Evolutionary conservation across 2,113 vertebrate genomes (phyloP).

Genomic region (Equus przewalskii): DNA sequence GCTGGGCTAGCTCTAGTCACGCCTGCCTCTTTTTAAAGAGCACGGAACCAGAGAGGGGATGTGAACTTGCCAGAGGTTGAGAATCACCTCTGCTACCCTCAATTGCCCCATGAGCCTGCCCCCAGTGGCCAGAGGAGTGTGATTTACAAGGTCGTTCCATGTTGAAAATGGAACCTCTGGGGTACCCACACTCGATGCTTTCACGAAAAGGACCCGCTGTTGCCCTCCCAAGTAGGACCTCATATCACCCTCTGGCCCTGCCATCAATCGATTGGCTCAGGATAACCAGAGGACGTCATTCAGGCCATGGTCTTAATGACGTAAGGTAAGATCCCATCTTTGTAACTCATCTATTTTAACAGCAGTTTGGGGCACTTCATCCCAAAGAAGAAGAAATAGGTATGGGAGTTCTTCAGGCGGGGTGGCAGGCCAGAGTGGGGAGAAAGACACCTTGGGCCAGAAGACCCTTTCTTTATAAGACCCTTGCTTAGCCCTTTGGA

Average conservation of each 20-base stretch:
- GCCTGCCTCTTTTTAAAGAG: background rate
- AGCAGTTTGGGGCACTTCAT: background rate
- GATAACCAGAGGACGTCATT: background rate
- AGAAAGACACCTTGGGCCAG: background rate
- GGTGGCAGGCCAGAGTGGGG: too few relatives aligned
- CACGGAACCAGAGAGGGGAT: background rate
- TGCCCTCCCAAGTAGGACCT: background rate
- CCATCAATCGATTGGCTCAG: background rate
- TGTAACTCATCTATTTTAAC: background rate
- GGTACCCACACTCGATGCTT: background rate
- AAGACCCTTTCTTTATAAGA: background rate
- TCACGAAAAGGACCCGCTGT: background rate
- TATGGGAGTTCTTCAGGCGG: background rate
- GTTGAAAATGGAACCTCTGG: background rate
- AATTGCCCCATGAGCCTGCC: too few relatives aligned
- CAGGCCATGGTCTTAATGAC: background rate
- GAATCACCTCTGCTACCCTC: background rate
- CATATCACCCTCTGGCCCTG: background rate
- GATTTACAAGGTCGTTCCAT: background rate
- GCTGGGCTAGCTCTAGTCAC: background rate
- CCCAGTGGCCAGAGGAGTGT: background rate
- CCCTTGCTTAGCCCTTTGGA: background rate
- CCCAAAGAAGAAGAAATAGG: background rate
- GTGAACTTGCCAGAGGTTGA: background rate
- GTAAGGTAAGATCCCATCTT: background rate